Conservation (phyloP, 35 echinoderm and acorn worm genomes). For the Holothuria glaberrima region DNA sequence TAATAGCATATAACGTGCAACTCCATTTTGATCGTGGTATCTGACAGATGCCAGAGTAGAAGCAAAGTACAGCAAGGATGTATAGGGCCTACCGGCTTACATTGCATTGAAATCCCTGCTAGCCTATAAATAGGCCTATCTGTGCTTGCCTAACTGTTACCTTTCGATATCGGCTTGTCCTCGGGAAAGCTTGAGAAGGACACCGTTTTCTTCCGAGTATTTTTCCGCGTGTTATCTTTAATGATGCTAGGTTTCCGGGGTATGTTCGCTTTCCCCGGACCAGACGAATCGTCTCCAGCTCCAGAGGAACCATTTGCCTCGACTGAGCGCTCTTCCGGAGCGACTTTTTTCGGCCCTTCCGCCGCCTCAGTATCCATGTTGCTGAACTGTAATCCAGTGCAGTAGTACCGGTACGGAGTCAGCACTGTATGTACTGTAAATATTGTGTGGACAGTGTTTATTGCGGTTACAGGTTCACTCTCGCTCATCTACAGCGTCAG, state of each 20-base stretch:
- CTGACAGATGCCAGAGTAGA: no score
- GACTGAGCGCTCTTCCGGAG: not conserved
- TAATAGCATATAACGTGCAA: no score
- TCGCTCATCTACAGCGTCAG: no score
- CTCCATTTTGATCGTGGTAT: no score
- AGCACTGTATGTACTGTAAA: not conserved
- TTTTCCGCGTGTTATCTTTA: slow-evolving; percentile 74
- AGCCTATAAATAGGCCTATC: no score
- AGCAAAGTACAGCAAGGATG: no score
- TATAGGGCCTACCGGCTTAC: no score
- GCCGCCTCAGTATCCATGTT: slow-evolving; percentile 28
- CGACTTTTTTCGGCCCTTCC: not conserved
- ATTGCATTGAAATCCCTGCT: no score
- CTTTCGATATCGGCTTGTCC: slow-evolving; percentile 81
- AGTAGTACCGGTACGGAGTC: not conserved
- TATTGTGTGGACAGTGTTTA: no score
- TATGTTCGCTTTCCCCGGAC: slow-evolving; percentile 23
- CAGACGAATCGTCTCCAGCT: slow-evolving; percentile 28
- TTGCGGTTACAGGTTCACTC: no score
- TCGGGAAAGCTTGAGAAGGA: slow-evolving; percentile 91
- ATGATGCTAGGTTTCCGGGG: slow-evolving; percentile 82
- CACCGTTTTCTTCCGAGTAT: slow-evolving; percentile 83
- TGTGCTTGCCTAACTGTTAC: slow-evolving; percentile 13
- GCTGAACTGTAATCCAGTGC: not conserved
- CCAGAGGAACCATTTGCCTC: slow-evolving; percentile 27